Base-by-base conservation (phyloP, 2,113 vertebrate genomes). In the Onychostruthus taczanowskii region DNA sequence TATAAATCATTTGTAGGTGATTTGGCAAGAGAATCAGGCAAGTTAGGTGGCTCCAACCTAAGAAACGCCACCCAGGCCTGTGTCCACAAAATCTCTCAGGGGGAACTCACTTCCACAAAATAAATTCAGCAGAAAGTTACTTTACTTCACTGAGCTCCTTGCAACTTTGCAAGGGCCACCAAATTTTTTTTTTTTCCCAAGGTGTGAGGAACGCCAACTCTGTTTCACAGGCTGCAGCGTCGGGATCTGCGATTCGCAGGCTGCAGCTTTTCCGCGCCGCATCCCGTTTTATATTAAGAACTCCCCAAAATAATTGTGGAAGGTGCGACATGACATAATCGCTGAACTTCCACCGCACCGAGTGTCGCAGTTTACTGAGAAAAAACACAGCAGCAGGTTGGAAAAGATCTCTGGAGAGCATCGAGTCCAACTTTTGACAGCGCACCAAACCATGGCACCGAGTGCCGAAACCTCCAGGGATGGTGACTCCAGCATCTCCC, bases 21-120 rank as follows among this genome's bases (percentile, higher is more conserved):
- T 1, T 24, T 26, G 37, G 31, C 28, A 53, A 44, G 49, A 53
- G 37, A 69, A 47, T 37, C 10, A 13, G 68, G 20, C 4, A 62
- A 28, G 16, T 53, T 12, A 11, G 5, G 33, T 18, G 47, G 26
- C 24, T 70, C 50, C 52, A 63, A 24, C 0, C 49, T 11, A 27
- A 31, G 39, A 37, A 63, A 81, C 72, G 7, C 22, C 76, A 37
- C 31, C 30, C 44, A 3, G 10, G 15, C 10, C 61, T 72, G n/a
- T 5, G 19, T 13, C 39, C 79, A 20, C 13, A 1, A 3, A 13
- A 11, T 1, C 56, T 24, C 63, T 30, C 4, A 1, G 15, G 13
- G 12, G 4, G 8, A 63, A 4, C 17, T 70, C 44, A 9, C 13
- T 44, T 23, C 2, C 6, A 37, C 53, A 43, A 80, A 89, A 69